Conservation (phyloP, 2,797 vertebrate species). For the Epinephelus malabaricus region DNA sequence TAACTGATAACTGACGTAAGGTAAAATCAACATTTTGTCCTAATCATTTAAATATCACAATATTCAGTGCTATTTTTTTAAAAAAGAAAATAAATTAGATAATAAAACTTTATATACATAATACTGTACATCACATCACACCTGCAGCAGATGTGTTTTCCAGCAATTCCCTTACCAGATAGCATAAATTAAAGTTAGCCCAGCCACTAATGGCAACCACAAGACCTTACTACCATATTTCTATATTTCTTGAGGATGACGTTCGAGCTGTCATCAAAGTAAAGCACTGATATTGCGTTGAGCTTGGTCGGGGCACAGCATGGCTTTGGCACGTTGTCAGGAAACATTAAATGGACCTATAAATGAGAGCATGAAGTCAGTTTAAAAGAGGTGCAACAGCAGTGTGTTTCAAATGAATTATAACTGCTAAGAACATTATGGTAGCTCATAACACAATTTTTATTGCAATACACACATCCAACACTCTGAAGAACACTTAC, state of each 20-base stretch:
- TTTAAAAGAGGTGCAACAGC: conserved; percentile 48
- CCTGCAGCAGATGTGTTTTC: conserved; percentile 83
- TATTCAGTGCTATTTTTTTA: conserved; percentile 82
- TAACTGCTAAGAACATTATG: conserved; percentile 37
- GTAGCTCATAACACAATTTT: conserved; percentile 24
- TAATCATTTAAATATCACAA: conserved; percentile 81
- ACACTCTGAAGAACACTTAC: conserved; percentile 81
- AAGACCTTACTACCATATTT: conserved; percentile 99
- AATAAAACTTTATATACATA: conserved; percentile 94
- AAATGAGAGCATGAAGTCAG: conserved; percentile 56
- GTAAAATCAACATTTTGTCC: conserved; percentile 67
- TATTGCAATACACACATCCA: conserved; percentile 12
- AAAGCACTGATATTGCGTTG: conserved; percentile 98
- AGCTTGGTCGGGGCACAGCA: conserved; percentile 99
- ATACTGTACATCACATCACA: conserved; percentile 94
- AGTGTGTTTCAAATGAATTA: conserved; percentile 43
- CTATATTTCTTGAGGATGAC: conserved; percentile 99
- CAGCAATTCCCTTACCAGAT: conserved; percentile 73
- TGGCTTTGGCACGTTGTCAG: conserved; percentile 98
- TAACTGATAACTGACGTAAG: conserved; percentile 52
- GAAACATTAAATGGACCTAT: conserved; percentile 99
- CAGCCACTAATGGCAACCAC: conserved; percentile 93
- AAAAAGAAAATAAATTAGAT: conserved; percentile 94
- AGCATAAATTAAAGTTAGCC: conserved; percentile 72
- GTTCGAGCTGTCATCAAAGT: conserved; percentile 99